Percentiles rank a stretch among this genome's conserved stretches.
phyloP scores from a whole-genome alignment of 1,140 invertebrate genomes.

The Scaptomyza pallida region DNA sequence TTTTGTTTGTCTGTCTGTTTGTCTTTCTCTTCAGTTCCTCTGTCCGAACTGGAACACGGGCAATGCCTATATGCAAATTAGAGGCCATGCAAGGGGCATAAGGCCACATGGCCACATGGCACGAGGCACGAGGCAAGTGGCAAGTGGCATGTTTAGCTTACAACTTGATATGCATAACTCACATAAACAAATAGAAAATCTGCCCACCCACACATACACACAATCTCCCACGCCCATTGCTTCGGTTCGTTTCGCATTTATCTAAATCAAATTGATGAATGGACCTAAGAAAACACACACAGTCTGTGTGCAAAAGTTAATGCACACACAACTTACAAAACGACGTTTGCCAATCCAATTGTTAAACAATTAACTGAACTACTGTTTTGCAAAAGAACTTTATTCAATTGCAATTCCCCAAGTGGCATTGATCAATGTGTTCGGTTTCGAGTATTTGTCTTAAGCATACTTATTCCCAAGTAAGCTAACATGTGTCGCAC shows the following conservation, averaged over 20 bases:
- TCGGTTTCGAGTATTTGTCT: neutral
- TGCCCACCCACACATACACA: slow-evolving; percentile 16
- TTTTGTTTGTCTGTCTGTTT: neutral
- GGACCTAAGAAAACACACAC: slow-evolving; percentile 2
- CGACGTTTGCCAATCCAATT: neutral
- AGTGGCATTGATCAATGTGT: neutral
- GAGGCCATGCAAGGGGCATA: slow-evolving; percentile 24
- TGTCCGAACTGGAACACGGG: neutral
- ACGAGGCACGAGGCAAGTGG: neutral
- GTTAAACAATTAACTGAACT: neutral
- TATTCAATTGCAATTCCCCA: neutral
- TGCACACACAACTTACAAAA: neutral
- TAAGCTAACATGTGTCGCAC: too few relatives aligned
- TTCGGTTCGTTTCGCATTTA: slow-evolving; percentile 27
- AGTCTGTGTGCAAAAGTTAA: slow-evolving; percentile 11
- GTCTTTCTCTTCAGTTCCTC: neutral
- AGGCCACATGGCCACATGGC: slow-evolving; percentile 1
- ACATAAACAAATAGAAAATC: slow-evolving; percentile 57
- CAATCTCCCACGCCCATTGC: slow-evolving; percentile 2
- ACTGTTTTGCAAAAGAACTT: neutral
- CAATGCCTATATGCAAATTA: slow-evolving; percentile 43
- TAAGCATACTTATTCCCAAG: neutral
- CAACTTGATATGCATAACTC: slow-evolving; percentile 74
- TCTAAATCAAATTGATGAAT: slow-evolving; percentile 39
- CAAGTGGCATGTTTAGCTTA: slow-evolving; percentile 64